Evolutionary conservation across 2,888 invertebrate genomes (phyloP), one percentile per base, ranked within the genome.

Genomic region (Dasysyrphus tricinctus): DNA sequence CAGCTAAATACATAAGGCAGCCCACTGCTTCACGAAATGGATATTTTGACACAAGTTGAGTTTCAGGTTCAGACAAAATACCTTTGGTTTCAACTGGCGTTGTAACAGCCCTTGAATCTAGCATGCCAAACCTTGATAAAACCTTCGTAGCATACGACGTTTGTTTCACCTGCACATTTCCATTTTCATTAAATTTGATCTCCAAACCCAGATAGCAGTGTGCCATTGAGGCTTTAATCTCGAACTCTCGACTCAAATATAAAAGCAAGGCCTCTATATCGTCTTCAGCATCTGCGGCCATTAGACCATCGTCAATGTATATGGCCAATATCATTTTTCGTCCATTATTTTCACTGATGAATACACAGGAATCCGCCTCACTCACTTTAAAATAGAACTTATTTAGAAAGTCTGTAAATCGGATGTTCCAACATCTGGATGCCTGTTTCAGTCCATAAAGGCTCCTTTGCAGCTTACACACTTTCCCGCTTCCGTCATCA

Each of bases 381-480:
- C 86, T 88, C 47, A 87, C 76, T 56, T 87, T 81, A 2, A 59
- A 59, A 11, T 14, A 29, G 56, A 61, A 44, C 2, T 34, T 39
- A 4, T 16, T 59, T 4, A 59, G 7, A 42, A 74, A 54, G 11
- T 61, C 32, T 24, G 75, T 65, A n/a, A 54, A 34, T 19, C 37
- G 65, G 29, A 75, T 56, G 34, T 65, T 65, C 75, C 75, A 75
- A 54, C 65, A 75, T 65, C 65, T 75, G 2, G 63, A 65, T 8
- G 75, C 63, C 32, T 75, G 42, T 11, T 74, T 74, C 1, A 73
- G 61, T 14, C 73, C 73, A 49, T 75, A 88, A 5, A 88, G 24
- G 34, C 86, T 82, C 49, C 81, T 88, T 5, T 75, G 51, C 5
- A 88, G 24, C 49, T 75, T 16, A 49, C 70, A 88, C 0, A 88